Percentiles rank a stretch among this genome's conserved stretches.
These are phyloP conservation scores for Uloborus plumipes DNA, from an alignment of 2,888 invertebrate species.

Conservation along the genomic window DNA sequence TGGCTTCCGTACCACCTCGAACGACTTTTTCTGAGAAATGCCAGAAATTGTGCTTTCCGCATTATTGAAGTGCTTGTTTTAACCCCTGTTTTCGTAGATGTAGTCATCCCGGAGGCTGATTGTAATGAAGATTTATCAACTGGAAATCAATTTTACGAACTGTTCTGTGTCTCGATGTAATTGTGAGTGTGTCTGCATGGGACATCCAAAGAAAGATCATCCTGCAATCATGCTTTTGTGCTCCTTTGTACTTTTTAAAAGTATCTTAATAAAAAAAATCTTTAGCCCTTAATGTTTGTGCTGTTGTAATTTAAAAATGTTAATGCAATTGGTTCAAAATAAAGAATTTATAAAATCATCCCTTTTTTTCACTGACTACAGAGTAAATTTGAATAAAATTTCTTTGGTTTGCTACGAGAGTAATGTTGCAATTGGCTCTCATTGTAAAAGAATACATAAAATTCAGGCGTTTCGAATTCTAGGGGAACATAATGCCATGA, in stretches of 20 bases:
- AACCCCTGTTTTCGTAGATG: constrained; percentile 34
- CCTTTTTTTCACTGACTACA: too few relatives aligned
- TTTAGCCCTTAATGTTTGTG: constrained; percentile 36
- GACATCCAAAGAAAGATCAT: constrained; percentile 48
- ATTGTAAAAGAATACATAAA: too few relatives aligned
- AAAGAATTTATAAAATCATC: too few relatives aligned
- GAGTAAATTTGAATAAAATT: too few relatives aligned
- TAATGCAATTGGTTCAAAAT: too few relatives aligned
- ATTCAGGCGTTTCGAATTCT: too few relatives aligned
- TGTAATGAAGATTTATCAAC: constrained; percentile 43
- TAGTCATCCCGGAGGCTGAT: constrained; percentile 41
- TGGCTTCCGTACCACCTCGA: constrained; percentile 27
- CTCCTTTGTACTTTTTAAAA: constrained; percentile 64
- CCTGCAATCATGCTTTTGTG: constrained; percentile 61
- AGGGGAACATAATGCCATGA: too few relatives aligned
- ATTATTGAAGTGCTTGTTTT: constrained; percentile 57
- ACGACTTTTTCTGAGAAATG: constrained; percentile 17
- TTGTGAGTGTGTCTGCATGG: constrained; percentile 43
- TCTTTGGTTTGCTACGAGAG: too few relatives aligned
- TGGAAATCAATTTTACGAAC: constrained; percentile 31
- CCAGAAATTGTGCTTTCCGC: constrained; percentile 15
- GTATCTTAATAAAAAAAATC: constrained; percentile 57
- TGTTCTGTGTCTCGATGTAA: constrained; percentile 46
- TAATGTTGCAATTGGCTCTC: too few relatives aligned
- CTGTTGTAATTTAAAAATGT: too few relatives aligned